A percentile compares a stretch with the other conserved stretches of the same genome.
These are phyloP conservation scores for Drosophila bifasciata DNA, from an alignment of 1,140 invertebrate species.

Conservation along the genomic window DNA sequence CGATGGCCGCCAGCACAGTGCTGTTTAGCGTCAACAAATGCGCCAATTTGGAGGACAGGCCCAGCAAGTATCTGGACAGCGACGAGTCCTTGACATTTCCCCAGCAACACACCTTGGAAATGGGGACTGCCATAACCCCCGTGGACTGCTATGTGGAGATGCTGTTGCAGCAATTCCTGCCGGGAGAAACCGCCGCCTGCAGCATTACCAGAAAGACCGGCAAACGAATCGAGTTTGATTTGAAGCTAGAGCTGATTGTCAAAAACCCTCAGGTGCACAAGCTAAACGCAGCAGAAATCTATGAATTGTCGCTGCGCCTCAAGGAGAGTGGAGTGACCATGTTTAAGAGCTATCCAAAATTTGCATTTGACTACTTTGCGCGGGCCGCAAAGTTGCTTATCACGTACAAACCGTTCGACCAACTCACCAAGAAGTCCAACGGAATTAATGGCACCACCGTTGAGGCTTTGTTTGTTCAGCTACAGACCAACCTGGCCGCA, in stretches of 20 bases:
- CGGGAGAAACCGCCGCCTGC: conserved; percentile 70
- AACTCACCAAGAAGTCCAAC: conserved; percentile 50
- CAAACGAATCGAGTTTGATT: conserved; percentile 52
- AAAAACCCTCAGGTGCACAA: conserved; percentile 61
- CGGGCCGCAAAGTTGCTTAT: conserved; percentile 76
- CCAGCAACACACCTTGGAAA: conserved; percentile 51
- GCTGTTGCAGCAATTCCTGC: conserved; percentile 74
- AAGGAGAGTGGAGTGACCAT: conserved; percentile 79
- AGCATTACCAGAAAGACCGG: conserved; percentile 62
- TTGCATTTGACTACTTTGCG: conserved; percentile 79
- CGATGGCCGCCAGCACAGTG: conserved; percentile 52
- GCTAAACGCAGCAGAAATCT: conserved; percentile 57
- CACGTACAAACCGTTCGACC: conserved; percentile 76
- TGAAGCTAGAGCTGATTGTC: conserved; percentile 60
- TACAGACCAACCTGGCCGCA: conserved; percentile 78
- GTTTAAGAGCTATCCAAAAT: conserved; percentile 77
- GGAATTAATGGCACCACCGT: conserved; percentile 56
- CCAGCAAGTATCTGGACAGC: conserved; percentile 49
- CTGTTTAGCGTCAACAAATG: conserved; percentile 49
- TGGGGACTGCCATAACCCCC: conserved; percentile 67
- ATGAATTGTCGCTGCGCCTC: conserved; percentile 57
- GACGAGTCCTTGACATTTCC: conserved; percentile 7
- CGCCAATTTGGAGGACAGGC: conserved; percentile 45
- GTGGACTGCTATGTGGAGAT: conserved; percentile 78
- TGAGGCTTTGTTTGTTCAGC: conserved; percentile 65